These are phyloP conservation scores for Stictocephala bisonia DNA, from an alignment of 2,888 invertebrate genomes.

Conservation along the genomic window DNA sequence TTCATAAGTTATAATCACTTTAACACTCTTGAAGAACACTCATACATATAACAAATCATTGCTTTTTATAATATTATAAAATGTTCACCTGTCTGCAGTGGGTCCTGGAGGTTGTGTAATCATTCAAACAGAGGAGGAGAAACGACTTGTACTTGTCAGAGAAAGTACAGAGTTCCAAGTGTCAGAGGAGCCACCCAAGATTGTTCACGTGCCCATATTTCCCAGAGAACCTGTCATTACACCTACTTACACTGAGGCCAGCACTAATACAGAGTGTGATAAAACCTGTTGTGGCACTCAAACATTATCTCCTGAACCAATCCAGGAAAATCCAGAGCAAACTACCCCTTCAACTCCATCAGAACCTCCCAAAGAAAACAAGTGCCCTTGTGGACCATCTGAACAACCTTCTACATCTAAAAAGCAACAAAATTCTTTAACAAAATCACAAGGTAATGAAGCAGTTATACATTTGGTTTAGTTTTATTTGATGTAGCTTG, in stretches of 20 bases:
- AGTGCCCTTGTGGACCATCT: no score
- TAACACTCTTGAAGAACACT: no score
- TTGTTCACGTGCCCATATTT: slow-evolving; percentile 20
- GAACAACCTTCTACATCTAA: no score
- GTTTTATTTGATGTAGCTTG: no score
- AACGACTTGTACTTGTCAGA: slow-evolving; percentile 7
- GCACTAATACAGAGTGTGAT: slow-evolving; percentile 8
- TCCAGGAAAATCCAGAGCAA: background rate
- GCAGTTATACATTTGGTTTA: no score
- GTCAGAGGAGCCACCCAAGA: background rate
- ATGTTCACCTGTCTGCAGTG: no score
- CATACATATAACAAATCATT: no score
- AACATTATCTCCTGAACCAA: background rate
- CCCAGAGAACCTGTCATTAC: background rate
- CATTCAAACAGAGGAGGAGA: slow-evolving; percentile 36
- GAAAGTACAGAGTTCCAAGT: background rate
- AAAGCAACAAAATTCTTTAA: no score
- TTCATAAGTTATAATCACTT: no score
- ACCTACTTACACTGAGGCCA: background rate
- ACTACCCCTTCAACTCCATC: background rate
- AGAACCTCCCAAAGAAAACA: background rate
- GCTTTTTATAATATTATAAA: no score
- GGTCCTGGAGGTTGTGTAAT: slow-evolving; percentile 18
- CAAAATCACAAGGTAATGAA: no score
- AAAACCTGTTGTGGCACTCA: background rate